A percentile compares a stretch with the other conserved stretches of the same genome.
phyloP scores from a whole-genome alignment of 1,140 invertebrate genomes.

The Tribolium castaneum region DNA sequence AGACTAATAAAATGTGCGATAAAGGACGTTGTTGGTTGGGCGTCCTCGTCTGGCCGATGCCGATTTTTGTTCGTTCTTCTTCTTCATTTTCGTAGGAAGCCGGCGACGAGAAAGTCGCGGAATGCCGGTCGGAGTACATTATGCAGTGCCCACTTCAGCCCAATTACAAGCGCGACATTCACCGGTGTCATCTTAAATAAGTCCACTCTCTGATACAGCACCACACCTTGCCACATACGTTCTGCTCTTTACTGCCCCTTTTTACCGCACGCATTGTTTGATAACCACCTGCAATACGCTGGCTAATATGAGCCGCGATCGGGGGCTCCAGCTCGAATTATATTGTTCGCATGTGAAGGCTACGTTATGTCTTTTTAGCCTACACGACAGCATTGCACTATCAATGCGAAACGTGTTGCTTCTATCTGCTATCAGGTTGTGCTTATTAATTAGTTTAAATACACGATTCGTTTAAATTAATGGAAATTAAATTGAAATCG shows the following conservation, averaged over 20 bases:
- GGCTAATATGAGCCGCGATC: neutral
- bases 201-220: slow-evolving; percentile 44
- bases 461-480: too few relatives aligned
- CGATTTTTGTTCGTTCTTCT: slow-evolving; percentile 24
- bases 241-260: slow-evolving; percentile 21
- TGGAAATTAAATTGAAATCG: too few relatives aligned
- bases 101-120: slow-evolving; percentile 38
- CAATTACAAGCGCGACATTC: slow-evolving; percentile 49
- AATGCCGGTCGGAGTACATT: slow-evolving; percentile 43
- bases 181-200: slow-evolving; percentile 47
- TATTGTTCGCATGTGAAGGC: neutral
- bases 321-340: neutral
- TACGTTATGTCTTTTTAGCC: too few relatives aligned
- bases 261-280: slow-evolving; percentile 34
- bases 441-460: too few relatives aligned
- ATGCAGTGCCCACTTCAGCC: slow-evolving; percentile 48
- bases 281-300: slow-evolving; percentile 16
- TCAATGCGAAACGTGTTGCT: neutral
- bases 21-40: slow-evolving; percentile 32
- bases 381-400: too few relatives aligned
- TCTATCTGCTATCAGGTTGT: neutral
- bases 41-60: slow-evolving; percentile 16
- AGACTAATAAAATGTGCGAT: slow-evolving; percentile 31
- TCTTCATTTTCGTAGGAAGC: slow-evolving; percentile 37
- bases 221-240: slow-evolving; percentile 43